A percentile compares a stretch with the other conserved stretches of the same genome.
Evolutionary conservation across 2,888 invertebrate genomes (phyloP).

Genomic region (Marronus borbonicus): DNA sequence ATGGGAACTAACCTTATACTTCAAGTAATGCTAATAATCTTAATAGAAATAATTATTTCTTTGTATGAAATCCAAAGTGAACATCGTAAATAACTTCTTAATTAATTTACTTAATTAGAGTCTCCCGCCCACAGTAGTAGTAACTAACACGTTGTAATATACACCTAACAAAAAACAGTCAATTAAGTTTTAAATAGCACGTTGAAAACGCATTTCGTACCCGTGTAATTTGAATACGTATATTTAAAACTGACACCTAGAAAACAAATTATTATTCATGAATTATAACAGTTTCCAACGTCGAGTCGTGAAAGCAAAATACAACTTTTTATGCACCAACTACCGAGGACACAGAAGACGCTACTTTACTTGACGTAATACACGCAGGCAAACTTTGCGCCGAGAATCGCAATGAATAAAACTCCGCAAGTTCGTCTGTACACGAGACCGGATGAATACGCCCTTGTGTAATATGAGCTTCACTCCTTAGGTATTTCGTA

Average conservation of each 20-base stretch:
- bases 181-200: too few relatives aligned
- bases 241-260: conserved; percentile 19
- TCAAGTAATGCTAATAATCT: too few relatives aligned
- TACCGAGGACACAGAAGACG: conserved; percentile 22
- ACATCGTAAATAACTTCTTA: too few relatives aligned
- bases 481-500: conserved; percentile 26
- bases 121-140: too few relatives aligned
- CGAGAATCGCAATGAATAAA: conserved; percentile 40
- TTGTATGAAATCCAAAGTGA: too few relatives aligned
- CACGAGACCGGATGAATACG: conserved; percentile 21
- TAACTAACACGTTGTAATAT: too few relatives aligned
- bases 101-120: too few relatives aligned
- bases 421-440: conserved; percentile 5
- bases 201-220: too few relatives aligned
- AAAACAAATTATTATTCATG: conserved; percentile 38
- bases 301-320: conserved; percentile 1
- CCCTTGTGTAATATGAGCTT: conserved; percentile 32
- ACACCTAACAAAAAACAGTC: too few relatives aligned
- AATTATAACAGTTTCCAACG: not conserved
- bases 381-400: conserved; percentile 16
- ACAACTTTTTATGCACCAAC: conserved; percentile 16
- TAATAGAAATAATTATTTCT: too few relatives aligned
- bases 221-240: conserved; percentile 10
- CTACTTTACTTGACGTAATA: conserved; percentile 8
- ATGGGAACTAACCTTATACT: too few relatives aligned